Evolutionary conservation across 2,888 invertebrate genomes (phyloP), one percentile per base, ranked within the genome.

Genomic region (Lissocephala sabroskyi): DNA sequence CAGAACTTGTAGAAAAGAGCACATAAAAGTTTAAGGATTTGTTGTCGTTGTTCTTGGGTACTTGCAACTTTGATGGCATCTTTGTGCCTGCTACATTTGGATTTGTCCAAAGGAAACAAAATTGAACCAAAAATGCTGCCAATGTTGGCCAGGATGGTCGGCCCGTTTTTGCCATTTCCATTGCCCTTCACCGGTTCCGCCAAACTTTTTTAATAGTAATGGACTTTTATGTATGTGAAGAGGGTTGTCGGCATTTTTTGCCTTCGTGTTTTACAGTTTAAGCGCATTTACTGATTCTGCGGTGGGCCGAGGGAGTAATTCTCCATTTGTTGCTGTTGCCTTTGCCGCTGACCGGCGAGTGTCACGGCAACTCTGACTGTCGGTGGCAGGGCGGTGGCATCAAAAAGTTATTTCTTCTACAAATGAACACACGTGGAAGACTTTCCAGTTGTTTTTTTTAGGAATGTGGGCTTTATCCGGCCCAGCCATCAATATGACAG

Each of bases 191-290:
- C 54, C n/a, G n/a, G n/a, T n/a, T n/a, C n/a, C n/a, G n/a, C n/a
- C n/a, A 60, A 73, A 73, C 79, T 76, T 73, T 73, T 73, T 73
- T 71, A 78, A 71, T 78, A 71, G 68, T 62, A 74, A 77, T 68
- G 71, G 75, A 70, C 68, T 77, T 74, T 41, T 16, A 23, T 28
- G 43, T 30, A 37, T 47, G 52, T 14, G 53, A 62, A 65, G 52
- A 50, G 42, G 13, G 3, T 40, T 48, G 44, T 48, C 17, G 18
- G 23, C 41, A 52, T 44, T 48, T 41, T 14, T 16, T 45, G 16
- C 37, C 11, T 19, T 18, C 29, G 53, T 65, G 74, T 73, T 71
- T 65, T 73, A 53, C 62, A 77, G 75, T 56, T 64, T 77, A 77
- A 65, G 62, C 65, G 59, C 59, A 59, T 66, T 37, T 37, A 16